These are phyloP conservation scores for Lineus longissimus DNA, from an alignment of 1,140 invertebrate genomes.

Conservation along the genomic window DNA sequence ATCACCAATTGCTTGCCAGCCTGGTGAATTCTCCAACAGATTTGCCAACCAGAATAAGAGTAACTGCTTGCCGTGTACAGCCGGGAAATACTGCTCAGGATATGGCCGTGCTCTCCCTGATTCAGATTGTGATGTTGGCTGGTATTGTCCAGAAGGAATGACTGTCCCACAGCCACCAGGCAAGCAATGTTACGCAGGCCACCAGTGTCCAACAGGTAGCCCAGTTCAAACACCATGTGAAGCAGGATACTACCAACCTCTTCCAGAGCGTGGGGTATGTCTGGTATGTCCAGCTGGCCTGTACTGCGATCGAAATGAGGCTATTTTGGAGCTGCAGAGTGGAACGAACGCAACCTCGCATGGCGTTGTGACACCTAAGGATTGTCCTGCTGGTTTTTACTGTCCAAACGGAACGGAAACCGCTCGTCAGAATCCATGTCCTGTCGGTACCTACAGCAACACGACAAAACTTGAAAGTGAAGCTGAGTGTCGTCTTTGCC, in stretches of 20 bases:
- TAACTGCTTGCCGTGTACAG: slow-evolving; percentile 45
- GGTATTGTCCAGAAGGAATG: slow-evolving; percentile 47
- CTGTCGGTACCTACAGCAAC: slow-evolving; percentile 47
- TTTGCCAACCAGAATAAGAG: slow-evolving; percentile 39
- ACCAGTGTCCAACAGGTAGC: slow-evolving; percentile 43
- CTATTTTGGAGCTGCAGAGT: slow-evolving; percentile 45
- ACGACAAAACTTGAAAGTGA: slow-evolving; percentile 36
- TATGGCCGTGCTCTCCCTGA: slow-evolving; percentile 35
- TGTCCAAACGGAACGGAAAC: slow-evolving; percentile 45
- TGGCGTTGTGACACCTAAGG: slow-evolving; percentile 48
- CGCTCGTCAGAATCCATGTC: slow-evolving; percentile 36
- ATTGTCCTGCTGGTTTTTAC: slow-evolving; percentile 45
- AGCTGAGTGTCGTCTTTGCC: slow-evolving; percentile 37
- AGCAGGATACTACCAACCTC: slow-evolving; percentile 43
- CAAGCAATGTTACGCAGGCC: slow-evolving; percentile 44
- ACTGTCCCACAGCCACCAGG: slow-evolving; percentile 43
- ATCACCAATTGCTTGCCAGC: slow-evolving; percentile 31
- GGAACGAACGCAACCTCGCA: slow-evolving; percentile 38
- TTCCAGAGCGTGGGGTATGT: slow-evolving; percentile 35
- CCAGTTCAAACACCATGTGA: slow-evolving; percentile 36
- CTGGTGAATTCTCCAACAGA: slow-evolving; percentile 34
- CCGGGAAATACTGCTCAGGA: slow-evolving; percentile 45
- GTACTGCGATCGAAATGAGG: slow-evolving; percentile 49
- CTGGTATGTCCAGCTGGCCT: slow-evolving; percentile 37
- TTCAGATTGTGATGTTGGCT: slow-evolving; percentile 40